These are phyloP conservation scores for Rallus limicola DNA, from an alignment of 2,113 vertebrate genomes.

Conservation along the genomic window DNA sequence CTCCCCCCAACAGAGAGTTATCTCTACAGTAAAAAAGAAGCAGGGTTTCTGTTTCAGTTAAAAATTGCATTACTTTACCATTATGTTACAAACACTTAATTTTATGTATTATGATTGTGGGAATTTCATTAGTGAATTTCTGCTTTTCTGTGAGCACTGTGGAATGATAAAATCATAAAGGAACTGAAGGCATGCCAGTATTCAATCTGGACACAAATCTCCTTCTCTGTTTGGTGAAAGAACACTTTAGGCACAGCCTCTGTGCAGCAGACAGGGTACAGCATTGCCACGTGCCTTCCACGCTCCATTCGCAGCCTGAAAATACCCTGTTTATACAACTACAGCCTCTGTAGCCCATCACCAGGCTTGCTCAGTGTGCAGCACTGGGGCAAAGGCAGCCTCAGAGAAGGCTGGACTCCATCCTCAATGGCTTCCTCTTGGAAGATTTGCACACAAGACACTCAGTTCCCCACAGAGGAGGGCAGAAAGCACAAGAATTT, in stretches of 20 bases:
- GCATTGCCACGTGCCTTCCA: neutral
- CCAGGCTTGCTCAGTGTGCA: neutral
- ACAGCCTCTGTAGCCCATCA: too few relatives aligned
- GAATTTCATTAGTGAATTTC: neutral
- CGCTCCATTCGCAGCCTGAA: neutral
- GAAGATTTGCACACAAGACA: neutral
- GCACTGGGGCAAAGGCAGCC: accelerated
- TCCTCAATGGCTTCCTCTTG: accelerated
- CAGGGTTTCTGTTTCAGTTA: neutral
- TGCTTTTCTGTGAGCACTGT: neutral
- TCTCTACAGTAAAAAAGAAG: neutral
- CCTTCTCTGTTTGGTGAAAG: neutral
- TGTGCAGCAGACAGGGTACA: neutral
- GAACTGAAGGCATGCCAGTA: neutral
- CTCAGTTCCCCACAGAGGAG: neutral
- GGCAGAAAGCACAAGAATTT: neutral
- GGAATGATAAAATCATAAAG: neutral
- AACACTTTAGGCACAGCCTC: neutral
- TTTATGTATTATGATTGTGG: neutral
- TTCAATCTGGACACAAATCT: neutral
- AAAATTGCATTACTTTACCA: neutral
- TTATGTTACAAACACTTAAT: neutral
- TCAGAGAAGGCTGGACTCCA: neutral
- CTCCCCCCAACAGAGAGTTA: neutral
- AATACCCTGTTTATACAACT: neutral